These are phyloP conservation scores for Augochlora pura DNA, from an alignment of 1,140 invertebrate genomes.

Conservation along the genomic window DNA sequence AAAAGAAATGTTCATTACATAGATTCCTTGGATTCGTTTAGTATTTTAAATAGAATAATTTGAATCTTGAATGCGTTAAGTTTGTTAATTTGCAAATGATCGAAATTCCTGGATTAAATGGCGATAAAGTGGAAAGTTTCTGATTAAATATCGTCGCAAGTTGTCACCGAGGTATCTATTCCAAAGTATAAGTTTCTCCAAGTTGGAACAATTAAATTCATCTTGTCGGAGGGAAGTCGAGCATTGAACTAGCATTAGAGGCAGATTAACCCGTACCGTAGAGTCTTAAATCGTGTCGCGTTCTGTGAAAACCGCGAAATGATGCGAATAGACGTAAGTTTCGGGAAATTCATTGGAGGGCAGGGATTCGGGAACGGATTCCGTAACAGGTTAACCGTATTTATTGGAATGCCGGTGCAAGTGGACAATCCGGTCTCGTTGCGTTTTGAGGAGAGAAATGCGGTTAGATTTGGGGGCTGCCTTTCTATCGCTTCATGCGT, in stretches of 20 bases:
- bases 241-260: neutral
- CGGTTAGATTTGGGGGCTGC: slow-evolving; percentile 22
- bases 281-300: slow-evolving; percentile 5
- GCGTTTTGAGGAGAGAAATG: slow-evolving; percentile 36
- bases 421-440: slow-evolving; percentile 33
- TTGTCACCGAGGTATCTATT: too few relatives aligned
- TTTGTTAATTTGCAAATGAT: too few relatives aligned
- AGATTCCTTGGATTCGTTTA: too few relatives aligned
- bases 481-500: slow-evolving; percentile 15
- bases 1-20: too few relatives aligned
- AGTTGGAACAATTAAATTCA: neutral
- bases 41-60: too few relatives aligned
- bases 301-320: slow-evolving; percentile 31
- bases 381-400: slow-evolving; percentile 35
- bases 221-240: neutral
- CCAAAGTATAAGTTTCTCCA: neutral
- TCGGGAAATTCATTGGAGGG: slow-evolving; percentile 34
- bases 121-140: too few relatives aligned
- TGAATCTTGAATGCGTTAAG: too few relatives aligned
- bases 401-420: slow-evolving; percentile 28
- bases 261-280: neutral
- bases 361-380: slow-evolving; percentile 21
- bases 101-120: too few relatives aligned
- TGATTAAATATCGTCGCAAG: too few relatives aligned
- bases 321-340: slow-evolving; percentile 17